Conservation (phyloP, 2,888 invertebrate genomes). For the Flexamia atlantica region DNA sequence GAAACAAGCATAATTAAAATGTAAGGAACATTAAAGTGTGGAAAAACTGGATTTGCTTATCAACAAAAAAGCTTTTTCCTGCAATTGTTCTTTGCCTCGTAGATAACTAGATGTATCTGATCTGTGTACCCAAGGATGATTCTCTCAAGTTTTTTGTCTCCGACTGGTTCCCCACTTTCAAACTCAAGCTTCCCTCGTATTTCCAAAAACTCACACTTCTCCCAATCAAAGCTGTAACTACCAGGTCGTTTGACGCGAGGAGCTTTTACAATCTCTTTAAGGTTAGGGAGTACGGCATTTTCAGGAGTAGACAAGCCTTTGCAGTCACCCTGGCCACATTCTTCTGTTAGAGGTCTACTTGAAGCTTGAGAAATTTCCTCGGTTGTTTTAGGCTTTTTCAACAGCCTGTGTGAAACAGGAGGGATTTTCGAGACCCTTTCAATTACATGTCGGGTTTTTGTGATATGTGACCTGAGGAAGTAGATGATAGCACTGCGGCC, state of each 20-base stretch:
- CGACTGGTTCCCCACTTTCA: not conserved
- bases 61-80: conserved; percentile 4
- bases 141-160: conserved; percentile 11
- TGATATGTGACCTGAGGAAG: not conserved
- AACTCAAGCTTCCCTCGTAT: conserved; percentile 14
- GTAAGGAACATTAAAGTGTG: not conserved
- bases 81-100: conserved; percentile 10
- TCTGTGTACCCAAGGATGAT: conserved; percentile 19
- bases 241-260: not conserved
- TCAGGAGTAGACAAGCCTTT: conserved; percentile 14
- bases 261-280: conserved; percentile 5
- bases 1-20: not conserved
- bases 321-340: conserved; percentile 19
- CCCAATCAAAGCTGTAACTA: not conserved
- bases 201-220: conserved; percentile 15
- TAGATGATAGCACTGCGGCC: not conserved
- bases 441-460: not conserved
- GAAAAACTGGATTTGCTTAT: not conserved
- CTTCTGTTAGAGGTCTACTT: not conserved
- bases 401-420: not conserved
- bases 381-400: not conserved
- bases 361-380: not conserved
- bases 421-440: conserved; percentile 2
- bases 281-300: not conserved
- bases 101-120: conserved; percentile 2